These are phyloP conservation scores for Lagopus leucura DNA, from an alignment of 2,113 vertebrate species.

Conservation along the genomic window DNA sequence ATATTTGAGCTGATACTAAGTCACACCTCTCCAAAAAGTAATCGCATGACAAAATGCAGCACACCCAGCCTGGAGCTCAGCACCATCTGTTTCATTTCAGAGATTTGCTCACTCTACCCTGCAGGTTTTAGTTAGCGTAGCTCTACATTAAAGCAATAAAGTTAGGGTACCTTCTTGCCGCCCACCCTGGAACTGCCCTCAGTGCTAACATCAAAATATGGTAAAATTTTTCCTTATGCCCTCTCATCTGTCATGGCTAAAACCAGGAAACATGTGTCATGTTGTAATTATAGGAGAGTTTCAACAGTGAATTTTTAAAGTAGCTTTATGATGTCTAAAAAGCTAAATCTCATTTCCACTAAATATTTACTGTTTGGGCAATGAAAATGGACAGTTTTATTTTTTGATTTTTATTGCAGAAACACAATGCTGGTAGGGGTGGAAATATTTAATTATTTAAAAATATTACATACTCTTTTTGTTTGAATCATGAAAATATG, in stretches of 20 bases:
- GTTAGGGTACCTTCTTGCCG: not conserved
- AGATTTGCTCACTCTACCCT: not conserved
- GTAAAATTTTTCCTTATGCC: not conserved
- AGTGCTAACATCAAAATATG: not conserved
- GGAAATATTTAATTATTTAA: not conserved
- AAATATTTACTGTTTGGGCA: not conserved
- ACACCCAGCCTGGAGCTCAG: not conserved
- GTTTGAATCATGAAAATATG: not conserved
- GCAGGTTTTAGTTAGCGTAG: not conserved
- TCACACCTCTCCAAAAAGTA: not conserved
- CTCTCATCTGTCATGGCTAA: not conserved
- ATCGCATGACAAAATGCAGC: not conserved
- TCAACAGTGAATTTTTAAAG: not conserved
- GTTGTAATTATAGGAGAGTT: not conserved
- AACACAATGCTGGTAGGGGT: not conserved
- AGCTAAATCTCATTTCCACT: not conserved
- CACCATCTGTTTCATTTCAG: not conserved
- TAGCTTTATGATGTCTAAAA: not conserved
- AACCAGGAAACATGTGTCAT: not conserved
- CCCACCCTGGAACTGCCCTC: not conserved
- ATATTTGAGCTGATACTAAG: not conserved
- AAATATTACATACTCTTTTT: not conserved
- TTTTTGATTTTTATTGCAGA: not conserved
- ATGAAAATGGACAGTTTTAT: not conserved
- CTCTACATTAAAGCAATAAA: not conserved